These are phyloP conservation scores for Barypeithes pellucidus DNA, from an alignment of 2,888 invertebrate genomes.

Conservation along the genomic window DNA sequence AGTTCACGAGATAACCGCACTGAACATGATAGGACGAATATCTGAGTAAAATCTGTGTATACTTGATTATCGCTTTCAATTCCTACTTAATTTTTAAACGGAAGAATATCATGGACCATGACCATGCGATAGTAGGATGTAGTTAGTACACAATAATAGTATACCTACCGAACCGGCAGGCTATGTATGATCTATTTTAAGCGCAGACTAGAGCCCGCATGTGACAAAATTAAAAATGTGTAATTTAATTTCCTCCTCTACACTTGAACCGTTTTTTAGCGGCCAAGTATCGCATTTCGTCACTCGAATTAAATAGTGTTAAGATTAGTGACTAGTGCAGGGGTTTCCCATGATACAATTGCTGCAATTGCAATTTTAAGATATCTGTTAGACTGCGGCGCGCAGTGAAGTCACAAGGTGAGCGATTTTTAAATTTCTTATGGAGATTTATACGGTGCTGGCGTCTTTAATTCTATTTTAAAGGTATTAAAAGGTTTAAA, in stretches of 20 bases:
- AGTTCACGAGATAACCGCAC: conserved; percentile 3
- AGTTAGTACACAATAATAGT: background rate
- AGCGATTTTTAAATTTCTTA: too few species aligned
- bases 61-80: background rate
- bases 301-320: too few species aligned
- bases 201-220: background rate
- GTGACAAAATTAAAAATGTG: too few species aligned
- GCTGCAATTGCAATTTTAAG: too few species aligned
- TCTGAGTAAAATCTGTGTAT: background rate
- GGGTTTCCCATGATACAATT: too few species aligned
- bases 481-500: too few species aligned
- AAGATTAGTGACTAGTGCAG: too few species aligned
- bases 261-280: background rate
- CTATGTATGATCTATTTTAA: conserved; percentile 3
- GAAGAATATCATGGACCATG: too few species aligned
- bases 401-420: too few species aligned
- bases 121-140: background rate
- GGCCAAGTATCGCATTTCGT: background rate
- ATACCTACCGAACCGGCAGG: background rate
- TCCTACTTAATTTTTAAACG: background rate
- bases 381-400: too few species aligned
- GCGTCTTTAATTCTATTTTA: too few species aligned
- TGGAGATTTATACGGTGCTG: too few species aligned
- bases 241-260: background rate
- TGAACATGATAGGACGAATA: background rate